phyloP scores from a whole-genome alignment of 2,888 invertebrate species.

The Helicoverpa assulta region DNA sequence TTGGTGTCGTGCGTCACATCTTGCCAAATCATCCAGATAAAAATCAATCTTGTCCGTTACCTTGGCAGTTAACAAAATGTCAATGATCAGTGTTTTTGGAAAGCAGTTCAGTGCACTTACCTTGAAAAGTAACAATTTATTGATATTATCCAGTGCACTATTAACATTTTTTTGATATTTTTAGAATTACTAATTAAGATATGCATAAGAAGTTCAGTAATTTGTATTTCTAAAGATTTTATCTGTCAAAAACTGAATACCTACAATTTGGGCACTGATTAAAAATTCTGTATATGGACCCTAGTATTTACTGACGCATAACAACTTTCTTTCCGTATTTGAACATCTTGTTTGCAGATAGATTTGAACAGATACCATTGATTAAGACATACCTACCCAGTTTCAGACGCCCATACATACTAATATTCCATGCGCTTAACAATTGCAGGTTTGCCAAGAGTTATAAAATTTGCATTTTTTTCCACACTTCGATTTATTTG shows the following conservation, averaged over 20 bases:
- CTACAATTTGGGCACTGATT: background rate
- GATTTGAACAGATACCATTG: slow-evolving; percentile 65
- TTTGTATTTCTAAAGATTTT: no score
- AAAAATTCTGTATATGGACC: slow-evolving; percentile 8
- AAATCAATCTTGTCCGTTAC: no score
- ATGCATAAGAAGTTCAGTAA: no score
- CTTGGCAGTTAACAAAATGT: no score
- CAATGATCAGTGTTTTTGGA: no score
- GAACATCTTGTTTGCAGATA: slow-evolving; percentile 72
- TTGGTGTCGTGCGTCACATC: no score
- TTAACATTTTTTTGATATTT: no score
- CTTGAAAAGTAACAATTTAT: no score
- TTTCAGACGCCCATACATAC: slow-evolving; percentile 63
- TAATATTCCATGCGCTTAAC: slow-evolving; percentile 81
- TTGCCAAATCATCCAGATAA: no score
- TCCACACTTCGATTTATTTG: slow-evolving; percentile 80
- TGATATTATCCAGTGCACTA: no score
- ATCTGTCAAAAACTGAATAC: background rate
- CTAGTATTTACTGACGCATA: slow-evolving; percentile 22
- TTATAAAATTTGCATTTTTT: slow-evolving; percentile 90
- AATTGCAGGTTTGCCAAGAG: slow-evolving; percentile 90
- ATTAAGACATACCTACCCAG: slow-evolving; percentile 65
- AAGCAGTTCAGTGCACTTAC: no score
- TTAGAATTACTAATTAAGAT: no score
- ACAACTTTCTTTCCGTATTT: slow-evolving; percentile 36